These are phyloP conservation scores for Morinoia aosen DNA, from an alignment of 2,888 invertebrate genomes.

Conservation along the genomic window DNA sequence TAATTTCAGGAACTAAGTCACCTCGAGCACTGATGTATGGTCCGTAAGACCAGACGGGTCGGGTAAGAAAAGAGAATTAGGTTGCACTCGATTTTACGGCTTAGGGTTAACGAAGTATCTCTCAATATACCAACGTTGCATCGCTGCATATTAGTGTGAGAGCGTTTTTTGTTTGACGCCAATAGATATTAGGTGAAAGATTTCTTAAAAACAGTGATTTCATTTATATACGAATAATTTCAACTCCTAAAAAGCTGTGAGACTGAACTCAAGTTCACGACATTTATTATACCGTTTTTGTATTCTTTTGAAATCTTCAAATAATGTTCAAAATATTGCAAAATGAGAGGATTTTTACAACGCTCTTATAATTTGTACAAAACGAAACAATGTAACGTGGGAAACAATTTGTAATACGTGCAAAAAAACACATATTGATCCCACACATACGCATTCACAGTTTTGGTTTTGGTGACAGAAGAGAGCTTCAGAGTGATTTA, in stretches of 20 bases:
- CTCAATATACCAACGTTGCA: neutral
- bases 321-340: too few species aligned
- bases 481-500: neutral
- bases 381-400: too few species aligned
- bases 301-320: neutral
- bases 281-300: neutral
- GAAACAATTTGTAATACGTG: too few species aligned
- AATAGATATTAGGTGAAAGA: neutral
- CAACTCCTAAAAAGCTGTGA: neutral
- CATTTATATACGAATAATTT: neutral
- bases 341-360: too few species aligned
- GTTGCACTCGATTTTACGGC: neutral
- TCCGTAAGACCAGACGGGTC: neutral
- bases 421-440: too few species aligned
- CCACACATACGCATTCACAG: too few species aligned
- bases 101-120: neutral
- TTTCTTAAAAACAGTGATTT: neutral
- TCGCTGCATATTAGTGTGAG: neutral
- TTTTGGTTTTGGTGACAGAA: neutral
- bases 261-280: neutral
- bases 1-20: constrained; percentile 17
- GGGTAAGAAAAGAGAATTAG: neutral
- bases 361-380: too few species aligned
- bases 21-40: neutral
- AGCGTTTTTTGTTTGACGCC: neutral